Conservation (phyloP, 1,140 invertebrate genomes). For the Pseudoatta argentina region DNA sequence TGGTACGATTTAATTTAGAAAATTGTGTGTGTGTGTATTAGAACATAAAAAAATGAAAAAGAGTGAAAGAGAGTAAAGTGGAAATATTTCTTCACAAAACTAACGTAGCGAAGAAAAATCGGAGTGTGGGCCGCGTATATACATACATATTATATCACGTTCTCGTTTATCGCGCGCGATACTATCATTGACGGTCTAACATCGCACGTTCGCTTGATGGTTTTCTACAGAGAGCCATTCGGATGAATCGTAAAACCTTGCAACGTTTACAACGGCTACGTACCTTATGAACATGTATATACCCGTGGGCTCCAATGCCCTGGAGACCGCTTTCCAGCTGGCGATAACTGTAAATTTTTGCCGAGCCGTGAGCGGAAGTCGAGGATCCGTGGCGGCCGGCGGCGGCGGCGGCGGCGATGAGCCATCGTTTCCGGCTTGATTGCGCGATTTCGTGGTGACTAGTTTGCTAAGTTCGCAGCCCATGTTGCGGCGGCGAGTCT, state of each 20-base stretch:
- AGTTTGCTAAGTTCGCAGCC: conserved; percentile 93
- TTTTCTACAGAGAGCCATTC: neutral
- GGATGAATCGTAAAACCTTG: conserved; percentile 17
- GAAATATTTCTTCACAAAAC: neutral
- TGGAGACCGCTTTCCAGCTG: conserved; percentile 95
- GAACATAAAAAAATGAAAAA: neutral
- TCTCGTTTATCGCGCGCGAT: neutral
- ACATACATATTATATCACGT: neutral
- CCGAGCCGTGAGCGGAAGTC: conserved; percentile 93
- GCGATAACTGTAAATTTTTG: conserved; percentile 95
- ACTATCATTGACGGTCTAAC: neutral
- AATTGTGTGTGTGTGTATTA: neutral
- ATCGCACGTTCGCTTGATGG: neutral
- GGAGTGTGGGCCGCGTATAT: neutral
- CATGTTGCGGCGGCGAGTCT: conserved; percentile 85
- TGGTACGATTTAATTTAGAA: neutral
- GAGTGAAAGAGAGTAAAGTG: neutral
- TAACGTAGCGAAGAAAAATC: neutral
- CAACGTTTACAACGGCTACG: conserved; percentile 17
- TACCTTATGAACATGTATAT: conserved; percentile 96
- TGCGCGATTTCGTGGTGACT: conserved; percentile 87
- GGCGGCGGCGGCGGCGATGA: conserved; percentile 83
- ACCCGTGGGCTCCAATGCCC: conserved; percentile 95
- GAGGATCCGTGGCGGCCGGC: conserved; percentile 90
- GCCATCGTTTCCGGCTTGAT: conserved; percentile 81